Evolutionary conservation across 2,888 invertebrate genomes (phyloP).

Genomic region (Coenonympha glycerion): DNA sequence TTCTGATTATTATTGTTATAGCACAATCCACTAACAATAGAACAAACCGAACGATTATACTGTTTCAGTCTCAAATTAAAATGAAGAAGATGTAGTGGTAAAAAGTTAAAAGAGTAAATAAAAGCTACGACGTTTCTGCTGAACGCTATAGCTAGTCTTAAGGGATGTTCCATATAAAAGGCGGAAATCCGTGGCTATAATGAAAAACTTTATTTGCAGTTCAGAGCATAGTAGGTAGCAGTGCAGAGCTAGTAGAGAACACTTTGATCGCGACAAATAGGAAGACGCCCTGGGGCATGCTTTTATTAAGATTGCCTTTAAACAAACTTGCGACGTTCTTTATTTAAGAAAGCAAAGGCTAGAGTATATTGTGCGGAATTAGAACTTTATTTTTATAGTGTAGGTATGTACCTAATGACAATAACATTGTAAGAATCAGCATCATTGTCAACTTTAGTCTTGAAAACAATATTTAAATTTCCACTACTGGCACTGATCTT

Average conservation of each 20-base stretch:
- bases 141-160: slow-evolving; percentile 1
- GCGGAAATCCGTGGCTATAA: slow-evolving; percentile 4
- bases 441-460: too few relatives aligned
- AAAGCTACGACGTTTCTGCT: neutral
- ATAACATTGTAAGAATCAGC: too few relatives aligned
- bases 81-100: neutral
- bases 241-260: slow-evolving; percentile 15
- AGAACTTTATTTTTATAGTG: too few relatives aligned
- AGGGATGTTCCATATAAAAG: slow-evolving; percentile 3
- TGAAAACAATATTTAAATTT: too few relatives aligned
- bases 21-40: too few relatives aligned
- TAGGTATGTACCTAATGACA: too few relatives aligned
- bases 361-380: slow-evolving; percentile 10
- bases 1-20: too few relatives aligned
- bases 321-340: slow-evolving; percentile 18
- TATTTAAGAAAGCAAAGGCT: slow-evolving; percentile 9
- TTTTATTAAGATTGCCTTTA: slow-evolving; percentile 17
- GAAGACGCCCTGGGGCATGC: slow-evolving; percentile 15
- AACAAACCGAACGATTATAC: too few relatives aligned
- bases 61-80: too few relatives aligned
- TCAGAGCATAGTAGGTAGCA: slow-evolving; percentile 2
- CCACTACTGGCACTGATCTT: too few relatives aligned
- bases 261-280: slow-evolving; percentile 28
- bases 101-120: neutral
- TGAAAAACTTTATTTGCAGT: slow-evolving; percentile 9